These are phyloP conservation scores for Brachyhypopomus gauderio DNA, from an alignment of 2,113 vertebrate genomes.

Conservation along the genomic window DNA sequence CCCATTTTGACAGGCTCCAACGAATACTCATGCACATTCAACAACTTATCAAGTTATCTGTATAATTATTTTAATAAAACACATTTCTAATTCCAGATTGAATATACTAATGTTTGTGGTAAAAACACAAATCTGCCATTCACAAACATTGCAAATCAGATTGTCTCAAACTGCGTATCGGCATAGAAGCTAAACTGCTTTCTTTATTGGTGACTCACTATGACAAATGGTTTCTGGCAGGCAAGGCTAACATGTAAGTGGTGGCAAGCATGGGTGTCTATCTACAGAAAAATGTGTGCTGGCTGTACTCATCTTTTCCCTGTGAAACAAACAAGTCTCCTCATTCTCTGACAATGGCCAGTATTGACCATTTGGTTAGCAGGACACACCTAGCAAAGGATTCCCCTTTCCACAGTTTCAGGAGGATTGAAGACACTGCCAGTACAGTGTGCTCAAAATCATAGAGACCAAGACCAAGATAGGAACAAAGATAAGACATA, in stretches of 20 bases:
- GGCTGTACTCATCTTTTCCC: constrained; percentile 46
- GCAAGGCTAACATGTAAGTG: constrained; percentile 60
- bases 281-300: constrained; percentile 53
- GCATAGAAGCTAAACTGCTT: constrained; percentile 18
- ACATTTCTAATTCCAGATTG: neutral
- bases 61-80: neutral
- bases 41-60: neutral
- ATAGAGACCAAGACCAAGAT: neutral
- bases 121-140: constrained; percentile 17
- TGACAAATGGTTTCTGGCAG: constrained; percentile 63
- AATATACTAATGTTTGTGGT: neutral
- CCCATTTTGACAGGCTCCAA: neutral
- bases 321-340: constrained; percentile 50
- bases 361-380: constrained; percentile 55
- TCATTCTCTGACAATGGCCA: constrained; percentile 52
- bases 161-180: constrained; percentile 4
- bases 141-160: constrained; percentile 23
- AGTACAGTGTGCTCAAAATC: neutral
- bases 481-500: neutral
- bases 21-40: neutral
- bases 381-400: constrained; percentile 47
- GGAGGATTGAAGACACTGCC: constrained; percentile 54
- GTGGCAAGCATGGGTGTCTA: constrained; percentile 59
- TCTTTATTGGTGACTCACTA: constrained; percentile 58
- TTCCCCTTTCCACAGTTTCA: constrained; percentile 56